Evolutionary conservation across 2,113 vertebrate species (phyloP).

Genomic region (Mormyrus iriodes): DNA sequence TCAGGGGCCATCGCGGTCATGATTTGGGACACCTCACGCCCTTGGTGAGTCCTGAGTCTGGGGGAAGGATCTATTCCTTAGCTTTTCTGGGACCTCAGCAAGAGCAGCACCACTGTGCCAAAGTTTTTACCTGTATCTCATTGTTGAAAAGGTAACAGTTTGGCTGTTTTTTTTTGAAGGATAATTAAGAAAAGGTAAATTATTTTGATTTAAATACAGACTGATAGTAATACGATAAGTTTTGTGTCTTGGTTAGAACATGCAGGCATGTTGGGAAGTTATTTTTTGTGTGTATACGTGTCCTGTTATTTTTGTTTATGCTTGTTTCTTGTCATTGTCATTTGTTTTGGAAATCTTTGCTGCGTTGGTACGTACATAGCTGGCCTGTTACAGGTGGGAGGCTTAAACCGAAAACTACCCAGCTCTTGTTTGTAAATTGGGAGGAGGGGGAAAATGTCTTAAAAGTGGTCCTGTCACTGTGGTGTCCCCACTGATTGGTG

Average conservation of each 20-base stretch:
- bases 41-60: neutral
- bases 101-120: neutral
- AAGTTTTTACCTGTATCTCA: neutral
- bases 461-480: neutral
- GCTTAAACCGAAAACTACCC: neutral
- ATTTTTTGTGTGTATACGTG: constrained; percentile 7
- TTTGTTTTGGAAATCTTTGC: constrained; percentile 47
- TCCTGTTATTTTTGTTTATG: constrained; percentile 1
- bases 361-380: constrained; percentile 44
- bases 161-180: neutral
- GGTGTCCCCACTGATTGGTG: neutral
- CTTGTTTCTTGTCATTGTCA: constrained; percentile 31
- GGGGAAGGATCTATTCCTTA: neutral
- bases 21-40: neutral
- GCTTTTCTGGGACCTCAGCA: neutral
- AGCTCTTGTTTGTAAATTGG: neutral
- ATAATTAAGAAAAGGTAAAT: neutral
- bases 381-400: constrained; percentile 52
- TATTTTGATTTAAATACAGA: constrained; percentile 37
- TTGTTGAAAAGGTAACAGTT: neutral
- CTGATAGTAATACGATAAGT: constrained; percentile 52
- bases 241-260: constrained; percentile 46
- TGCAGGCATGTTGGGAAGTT: constrained; percentile 61
- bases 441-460: neutral
- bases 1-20: neutral